Percentiles rank a stretch among this genome's conserved stretches.
Evolutionary conservation across 2,888 invertebrate genomes (phyloP).

Genomic region (Limenitis camilla): DNA sequence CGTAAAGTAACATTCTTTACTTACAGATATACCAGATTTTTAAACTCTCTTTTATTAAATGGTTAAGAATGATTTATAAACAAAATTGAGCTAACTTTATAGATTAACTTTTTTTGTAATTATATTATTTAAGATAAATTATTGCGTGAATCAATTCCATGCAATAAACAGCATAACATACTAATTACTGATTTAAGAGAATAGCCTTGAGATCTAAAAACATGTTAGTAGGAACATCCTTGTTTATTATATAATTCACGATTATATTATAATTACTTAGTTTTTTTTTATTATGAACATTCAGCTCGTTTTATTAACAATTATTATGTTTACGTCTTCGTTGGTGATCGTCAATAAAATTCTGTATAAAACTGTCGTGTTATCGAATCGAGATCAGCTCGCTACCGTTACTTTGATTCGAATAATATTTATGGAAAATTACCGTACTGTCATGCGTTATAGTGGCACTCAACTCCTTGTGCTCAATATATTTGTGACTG

Average conservation of each 20-base stretch:
- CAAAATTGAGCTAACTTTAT: neutral
- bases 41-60: too few species aligned
- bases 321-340: slow-evolving; percentile 4
- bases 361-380: slow-evolving; percentile 15
- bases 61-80: neutral
- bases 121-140: neutral
- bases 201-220: too few species aligned
- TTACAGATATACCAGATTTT: too few species aligned
- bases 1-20: neutral
- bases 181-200: too few species aligned
- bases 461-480: slow-evolving; percentile 1
- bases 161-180: too few species aligned
- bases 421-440: slow-evolving; percentile 14
- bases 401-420: slow-evolving; percentile 19
- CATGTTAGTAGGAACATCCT: too few species aligned
- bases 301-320: neutral
- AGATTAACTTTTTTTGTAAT: neutral
- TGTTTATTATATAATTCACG: too few species aligned
- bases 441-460: slow-evolving; percentile 12
- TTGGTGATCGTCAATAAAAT: slow-evolving; percentile 17
- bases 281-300: neutral
- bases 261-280: too few species aligned
- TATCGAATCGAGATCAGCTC: slow-evolving; percentile 22
- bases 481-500: slow-evolving; percentile 5
- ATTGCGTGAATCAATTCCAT: neutral